Evolutionary conservation across 2,888 invertebrate genomes (phyloP).

Genomic region (Synanthedon formicaeformis): DNA sequence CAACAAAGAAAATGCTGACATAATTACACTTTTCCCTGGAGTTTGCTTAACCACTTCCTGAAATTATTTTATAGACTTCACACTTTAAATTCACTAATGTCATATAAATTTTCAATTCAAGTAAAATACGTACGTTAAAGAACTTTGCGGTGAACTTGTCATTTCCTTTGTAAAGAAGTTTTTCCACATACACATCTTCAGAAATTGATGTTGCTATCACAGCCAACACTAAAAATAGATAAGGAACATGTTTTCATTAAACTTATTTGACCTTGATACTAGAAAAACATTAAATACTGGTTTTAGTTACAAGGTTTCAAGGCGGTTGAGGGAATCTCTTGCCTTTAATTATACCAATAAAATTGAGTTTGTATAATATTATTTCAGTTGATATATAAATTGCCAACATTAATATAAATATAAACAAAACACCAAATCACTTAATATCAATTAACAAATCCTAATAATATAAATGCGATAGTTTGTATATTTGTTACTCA

Average conservation of each 20-base stretch:
- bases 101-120: background rate
- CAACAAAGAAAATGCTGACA: slow-evolving; percentile 60
- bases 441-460: too few relatives aligned
- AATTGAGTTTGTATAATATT: too few relatives aligned
- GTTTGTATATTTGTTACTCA: too few relatives aligned
- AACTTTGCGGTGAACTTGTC: background rate
- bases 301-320: too few relatives aligned
- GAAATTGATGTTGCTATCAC: background rate
- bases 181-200: background rate
- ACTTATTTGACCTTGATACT: too few relatives aligned
- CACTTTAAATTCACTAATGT: background rate
- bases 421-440: too few relatives aligned
- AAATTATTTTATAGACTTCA: background rate
- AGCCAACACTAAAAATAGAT: background rate
- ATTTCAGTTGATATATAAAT: too few relatives aligned
- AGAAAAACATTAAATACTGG: too few relatives aligned
- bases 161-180: background rate
- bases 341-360: too few relatives aligned
- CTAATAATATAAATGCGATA: too few relatives aligned
- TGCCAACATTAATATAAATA: too few relatives aligned
- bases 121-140: background rate
- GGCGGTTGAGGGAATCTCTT: too few relatives aligned
- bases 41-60: slow-evolving; percentile 35
- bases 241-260: background rate
- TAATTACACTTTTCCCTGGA: slow-evolving; percentile 34